A percentile compares a stretch with the other conserved stretches of the same genome.
Conservation (phyloP, 1,140 invertebrate genomes). For the Ruditapes philippinarum region DNA sequence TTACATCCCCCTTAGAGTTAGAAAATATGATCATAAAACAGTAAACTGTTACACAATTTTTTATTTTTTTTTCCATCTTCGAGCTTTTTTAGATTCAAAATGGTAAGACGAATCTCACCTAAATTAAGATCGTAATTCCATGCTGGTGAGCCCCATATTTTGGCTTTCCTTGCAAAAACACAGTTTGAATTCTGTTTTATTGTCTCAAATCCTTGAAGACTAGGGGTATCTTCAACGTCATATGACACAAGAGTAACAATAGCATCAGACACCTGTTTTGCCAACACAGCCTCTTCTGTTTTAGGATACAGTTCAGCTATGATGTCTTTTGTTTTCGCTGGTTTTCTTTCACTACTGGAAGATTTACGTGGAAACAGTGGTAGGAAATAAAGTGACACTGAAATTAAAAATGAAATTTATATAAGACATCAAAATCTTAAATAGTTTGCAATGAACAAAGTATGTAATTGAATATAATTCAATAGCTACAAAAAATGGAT, state of each 20-base stretch:
- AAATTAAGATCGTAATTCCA: slow-evolving; percentile 75
- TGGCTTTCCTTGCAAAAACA: slow-evolving; percentile 82
- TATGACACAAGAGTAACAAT: slow-evolving; percentile 76
- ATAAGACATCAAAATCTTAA: no score
- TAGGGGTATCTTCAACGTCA: slow-evolving; percentile 68
- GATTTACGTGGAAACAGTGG: not conserved
- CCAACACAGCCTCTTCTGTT: slow-evolving; percentile 54
- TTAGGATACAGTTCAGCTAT: slow-evolving; percentile 69
- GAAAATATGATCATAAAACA: no score
- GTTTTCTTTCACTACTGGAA: not conserved
- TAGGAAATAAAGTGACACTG: not conserved
- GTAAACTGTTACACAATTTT: no score
- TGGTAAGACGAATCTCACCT: slow-evolving; percentile 68
- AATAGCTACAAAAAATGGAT: no score
- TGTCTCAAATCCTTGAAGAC: slow-evolving; percentile 73
- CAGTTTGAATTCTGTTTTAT: slow-evolving; percentile 81
- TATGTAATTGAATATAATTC: no score
- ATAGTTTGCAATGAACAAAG: no score
- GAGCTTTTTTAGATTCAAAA: not conserved
- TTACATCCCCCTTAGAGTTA: no score
- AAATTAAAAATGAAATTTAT: no score
- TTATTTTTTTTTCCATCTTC: no score
- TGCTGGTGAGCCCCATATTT: slow-evolving; percentile 78
- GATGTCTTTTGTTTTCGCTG: slow-evolving; percentile 60
- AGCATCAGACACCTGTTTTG: slow-evolving; percentile 55